A percentile compares a stretch with the other conserved stretches of the same genome.
phyloP scores from a whole-genome alignment of 2,113 vertebrate species.

The Oxyruncus cristatus region DNA sequence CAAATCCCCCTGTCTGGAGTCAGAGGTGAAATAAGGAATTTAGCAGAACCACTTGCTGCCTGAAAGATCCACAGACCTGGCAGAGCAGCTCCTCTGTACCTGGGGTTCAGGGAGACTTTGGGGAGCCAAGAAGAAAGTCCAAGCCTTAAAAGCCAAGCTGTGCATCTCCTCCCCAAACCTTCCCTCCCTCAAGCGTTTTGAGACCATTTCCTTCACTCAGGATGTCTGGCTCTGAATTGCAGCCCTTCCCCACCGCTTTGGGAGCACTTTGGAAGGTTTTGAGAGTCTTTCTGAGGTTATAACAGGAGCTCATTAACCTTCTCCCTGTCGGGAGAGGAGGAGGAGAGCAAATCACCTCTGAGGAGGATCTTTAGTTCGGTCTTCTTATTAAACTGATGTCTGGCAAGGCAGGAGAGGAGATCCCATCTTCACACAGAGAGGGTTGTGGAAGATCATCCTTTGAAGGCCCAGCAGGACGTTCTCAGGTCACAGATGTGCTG shows the following conservation, averaged over 20 bases:
- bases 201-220: neutral
- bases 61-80: neutral
- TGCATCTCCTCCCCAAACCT: neutral
- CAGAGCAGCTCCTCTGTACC: neutral
- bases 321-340: neutral
- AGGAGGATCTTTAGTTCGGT: neutral
- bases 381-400: neutral
- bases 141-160: neutral
- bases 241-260: neutral
- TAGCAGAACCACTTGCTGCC: neutral
- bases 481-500: neutral
- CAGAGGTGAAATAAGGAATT: neutral
- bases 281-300: neutral
- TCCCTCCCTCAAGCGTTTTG: neutral
- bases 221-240: neutral
- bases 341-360: neutral
- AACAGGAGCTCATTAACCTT: neutral
- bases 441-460: neutral
- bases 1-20: neutral
- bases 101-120: neutral
- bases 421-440: neutral
- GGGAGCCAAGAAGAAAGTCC: neutral
- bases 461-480: neutral
- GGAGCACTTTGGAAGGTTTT: neutral
- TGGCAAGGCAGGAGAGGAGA: neutral